Base-by-base conservation (phyloP, 2,888 invertebrate genomes). In the Morpho helenor region DNA sequence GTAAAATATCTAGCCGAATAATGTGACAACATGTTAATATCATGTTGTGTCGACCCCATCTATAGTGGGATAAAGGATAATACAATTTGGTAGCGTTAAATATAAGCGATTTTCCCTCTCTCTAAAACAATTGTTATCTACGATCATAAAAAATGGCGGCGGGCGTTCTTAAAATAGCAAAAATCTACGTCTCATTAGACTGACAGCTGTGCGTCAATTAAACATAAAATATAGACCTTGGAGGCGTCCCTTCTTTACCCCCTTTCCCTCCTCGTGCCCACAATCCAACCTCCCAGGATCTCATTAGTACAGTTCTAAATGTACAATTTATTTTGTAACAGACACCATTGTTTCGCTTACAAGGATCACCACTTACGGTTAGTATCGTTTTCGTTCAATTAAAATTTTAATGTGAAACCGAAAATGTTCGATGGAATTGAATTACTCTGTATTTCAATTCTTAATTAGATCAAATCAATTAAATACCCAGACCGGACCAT, bases 181-280 rank as follows among this genome's bases (percentile, higher is more conserved):
- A 82, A 85, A 82, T 78, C 79, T 74, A 77, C 77, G 79, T 82
- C 86, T 88, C 84, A 86, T 87, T 87, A 87, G 52, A 77, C 80
- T 84, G 87, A 87, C 87, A 84, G 86, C 84, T 82, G 84, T 76
- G 87, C 84, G 85, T 87, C 88, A 88, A 87, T 88, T 88, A 88
- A 87, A 85, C 82, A 80, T 87, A 84, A 88, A 88, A 87, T 88
- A 89, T 86, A 80, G 87, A 81, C 84, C 79, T 77, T 68, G 76
- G 81, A 80, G 81, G 81, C 39, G 40, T 43, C 42, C 79, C 77
- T 31, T 52, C 59, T 43, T 41, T 50, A 51, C 62, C 66, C 52
- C 59, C 51, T 46, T 40, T 51, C 64, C 65, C 63, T 67, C 67
- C 61, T 62, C 61, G 64, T 62, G 71, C 71, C 65, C 69, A 68